A percentile compares a stretch with the other conserved stretches of the same genome.
phyloP scores from a whole-genome alignment of 2,888 invertebrate genomes.

The Nipponacmea schrenckii region DNA sequence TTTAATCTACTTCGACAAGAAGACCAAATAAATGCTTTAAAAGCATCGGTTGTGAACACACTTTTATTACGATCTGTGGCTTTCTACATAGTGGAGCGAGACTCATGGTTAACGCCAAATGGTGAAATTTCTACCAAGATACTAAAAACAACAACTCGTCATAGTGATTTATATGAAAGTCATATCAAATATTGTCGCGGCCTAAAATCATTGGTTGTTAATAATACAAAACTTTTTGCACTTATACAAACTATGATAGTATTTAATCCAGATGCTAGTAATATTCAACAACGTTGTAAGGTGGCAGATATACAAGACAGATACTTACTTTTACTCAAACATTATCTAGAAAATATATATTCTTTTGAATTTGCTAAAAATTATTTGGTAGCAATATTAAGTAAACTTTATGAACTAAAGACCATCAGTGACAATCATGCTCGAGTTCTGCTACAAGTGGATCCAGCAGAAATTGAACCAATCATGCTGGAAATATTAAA shows the following conservation, averaged over 20 bases:
- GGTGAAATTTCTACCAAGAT: slow-evolving; percentile 87
- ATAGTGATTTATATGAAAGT: slow-evolving; percentile 58
- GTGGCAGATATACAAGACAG: slow-evolving; percentile 69
- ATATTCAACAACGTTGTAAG: slow-evolving; percentile 70
- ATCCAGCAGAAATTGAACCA: slow-evolving; percentile 91
- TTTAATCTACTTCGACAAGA: slow-evolving; percentile 95
- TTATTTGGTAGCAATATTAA: slow-evolving; percentile 73
- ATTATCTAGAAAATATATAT: slow-evolving; percentile 63
- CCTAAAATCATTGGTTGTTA: slow-evolving; percentile 71
- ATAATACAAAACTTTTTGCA: slow-evolving; percentile 89
- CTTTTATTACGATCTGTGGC: slow-evolving; percentile 91
- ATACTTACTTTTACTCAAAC: slow-evolving; percentile 65
- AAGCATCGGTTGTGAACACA: slow-evolving; percentile 73
- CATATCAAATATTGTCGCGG: slow-evolving; percentile 63
- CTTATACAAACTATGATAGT: slow-evolving; percentile 90
- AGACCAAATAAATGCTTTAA: slow-evolving; percentile 88
- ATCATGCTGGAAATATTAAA: slow-evolving; percentile 95
- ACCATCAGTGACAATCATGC: slow-evolving; percentile 91
- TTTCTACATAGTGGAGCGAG: slow-evolving; percentile 88
- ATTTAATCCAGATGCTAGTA: slow-evolving; percentile 85
- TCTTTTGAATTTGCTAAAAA: slow-evolving; percentile 52
- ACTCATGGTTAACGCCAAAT: slow-evolving; percentile 81
- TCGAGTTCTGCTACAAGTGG: slow-evolving; percentile 89
- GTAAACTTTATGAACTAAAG: slow-evolving; percentile 88
- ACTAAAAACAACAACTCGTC: slow-evolving; percentile 83